These are phyloP conservation scores for Clavelina lepadiformis DNA, from an alignment of 23 tunicate species.

Conservation along the genomic window DNA sequence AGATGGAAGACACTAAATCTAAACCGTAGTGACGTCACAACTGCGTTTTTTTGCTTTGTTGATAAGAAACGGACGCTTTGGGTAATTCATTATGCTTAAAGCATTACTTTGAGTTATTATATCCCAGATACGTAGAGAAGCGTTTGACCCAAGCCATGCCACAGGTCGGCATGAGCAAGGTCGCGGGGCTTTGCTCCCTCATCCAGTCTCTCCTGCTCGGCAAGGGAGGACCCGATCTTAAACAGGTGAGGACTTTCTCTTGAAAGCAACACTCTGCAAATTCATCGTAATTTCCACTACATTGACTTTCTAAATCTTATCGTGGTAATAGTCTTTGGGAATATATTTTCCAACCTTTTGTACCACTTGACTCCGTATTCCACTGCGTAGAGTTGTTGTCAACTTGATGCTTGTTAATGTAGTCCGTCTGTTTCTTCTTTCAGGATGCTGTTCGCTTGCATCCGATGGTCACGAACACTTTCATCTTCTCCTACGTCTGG, in stretches of 20 bases:
- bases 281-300: background rate
- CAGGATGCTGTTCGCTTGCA: slow-evolving; percentile 84
- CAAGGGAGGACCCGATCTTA: slow-evolving; percentile 80
- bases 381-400: background rate
- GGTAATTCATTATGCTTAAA: too few species aligned
- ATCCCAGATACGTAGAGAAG: slow-evolving; percentile 81
- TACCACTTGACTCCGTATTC: too few species aligned
- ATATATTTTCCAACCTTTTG: too few species aligned
- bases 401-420: background rate
- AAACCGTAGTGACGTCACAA: too few species aligned
- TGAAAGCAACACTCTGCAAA: background rate
- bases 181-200: slow-evolving; percentile 77
- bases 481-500: slow-evolving; percentile 90
- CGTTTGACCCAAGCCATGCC: slow-evolving; percentile 77
- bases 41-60: too few species aligned
- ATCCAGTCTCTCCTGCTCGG: slow-evolving; percentile 82
- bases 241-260: slow-evolving; percentile 36
- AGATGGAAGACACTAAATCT: too few species aligned
- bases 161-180: slow-evolving; percentile 90
- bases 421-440: background rate
- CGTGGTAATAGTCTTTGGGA: background rate
- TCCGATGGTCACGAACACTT: slow-evolving; percentile 58
- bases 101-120: too few species aligned
- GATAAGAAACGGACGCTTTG: too few species aligned
- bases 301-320: background rate